Evolutionary conservation across 2,888 invertebrate genomes (phyloP), one percentile per base, ranked within the genome.

Genomic region (Eristalis intricaria): DNA sequence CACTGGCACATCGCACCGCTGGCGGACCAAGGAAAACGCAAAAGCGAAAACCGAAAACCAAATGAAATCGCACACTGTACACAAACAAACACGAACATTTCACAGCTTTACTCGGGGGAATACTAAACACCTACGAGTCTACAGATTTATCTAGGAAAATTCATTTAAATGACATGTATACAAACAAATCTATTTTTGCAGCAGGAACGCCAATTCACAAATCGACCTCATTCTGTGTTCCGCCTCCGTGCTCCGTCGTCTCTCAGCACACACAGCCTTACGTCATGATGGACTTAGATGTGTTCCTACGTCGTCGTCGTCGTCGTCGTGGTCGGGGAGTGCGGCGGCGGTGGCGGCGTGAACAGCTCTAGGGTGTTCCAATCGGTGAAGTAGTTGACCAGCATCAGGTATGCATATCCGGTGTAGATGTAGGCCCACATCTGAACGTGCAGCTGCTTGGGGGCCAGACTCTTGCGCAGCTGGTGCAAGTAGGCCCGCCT

Each of bases 401-500:
- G 82, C 43, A 92, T 84, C 26, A 90, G 63, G 66, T 92, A 93
- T 15, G 91, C 89, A 63, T 93, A 93, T 71, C 91, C 91, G 69
- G 91, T 91, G 82, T 93, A 93, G 50, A 93, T 91, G 83, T 92
- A 92, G 32, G 91, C 92, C 93, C 92, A 93, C 90, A 91, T 91
- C 73, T 93, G 93, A 89, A 93, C 91, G 88, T 93, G 92, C 68
- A 91, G 79, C 70, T 91, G 91, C 85, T 91, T 91, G n/a, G 79
- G 71, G 15, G 84, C 79, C 61, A 87, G 69, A 68, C 50, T 66
- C 77, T 81, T 79, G 56, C 89, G 90, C 74, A 90, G 88, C 73
- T 90, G 92, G 86, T 91, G 83, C 63, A 90, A 81, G 85, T 91
- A 90, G 56, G 90, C 89, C 66, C 91, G 90, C 66, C 91, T 91